Conservation (phyloP, 2,888 invertebrate species). For the Apeira syringaria region DNA sequence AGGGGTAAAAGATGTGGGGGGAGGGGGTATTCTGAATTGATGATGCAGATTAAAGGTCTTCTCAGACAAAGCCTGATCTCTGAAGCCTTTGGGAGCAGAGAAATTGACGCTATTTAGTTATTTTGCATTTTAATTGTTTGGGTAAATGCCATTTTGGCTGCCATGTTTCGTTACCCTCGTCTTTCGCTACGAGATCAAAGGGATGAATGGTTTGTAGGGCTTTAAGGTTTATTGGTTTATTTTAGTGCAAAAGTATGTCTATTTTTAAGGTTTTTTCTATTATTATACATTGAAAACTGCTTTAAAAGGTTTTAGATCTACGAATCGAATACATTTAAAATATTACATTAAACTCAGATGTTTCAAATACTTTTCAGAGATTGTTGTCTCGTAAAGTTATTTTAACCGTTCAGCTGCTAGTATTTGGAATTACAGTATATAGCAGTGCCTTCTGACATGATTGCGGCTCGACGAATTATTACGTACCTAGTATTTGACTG, state of each 20-base stretch:
- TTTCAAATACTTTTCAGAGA: too few species aligned
- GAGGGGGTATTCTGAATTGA: slow-evolving; percentile 35
- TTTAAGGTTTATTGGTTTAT: slow-evolving; percentile 21
- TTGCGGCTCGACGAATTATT: too few species aligned
- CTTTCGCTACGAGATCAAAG: slow-evolving; percentile 30
- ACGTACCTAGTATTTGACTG: too few species aligned
- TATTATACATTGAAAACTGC: too few species aligned
- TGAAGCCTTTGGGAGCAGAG: slow-evolving; percentile 33
- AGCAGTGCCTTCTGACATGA: too few species aligned
- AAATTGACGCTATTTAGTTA: slow-evolving; percentile 36
- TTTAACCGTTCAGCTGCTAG: too few species aligned
- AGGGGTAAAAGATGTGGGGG: slow-evolving; percentile 15
- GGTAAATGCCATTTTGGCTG: slow-evolving; percentile 32
- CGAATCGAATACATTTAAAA: too few species aligned
- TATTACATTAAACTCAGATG: too few species aligned
- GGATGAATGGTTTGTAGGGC: slow-evolving; percentile 27
- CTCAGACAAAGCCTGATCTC: slow-evolving; percentile 34
- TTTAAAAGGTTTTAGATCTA: too few species aligned
- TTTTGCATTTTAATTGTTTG: slow-evolving; percentile 37
- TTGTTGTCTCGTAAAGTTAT: too few species aligned
- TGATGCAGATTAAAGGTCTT: slow-evolving; percentile 46
- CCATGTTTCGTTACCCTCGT: slow-evolving; percentile 33
- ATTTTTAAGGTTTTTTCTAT: too few species aligned
- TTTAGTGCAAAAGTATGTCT: slow-evolving; percentile 7
- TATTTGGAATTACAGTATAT: too few species aligned